Base-by-base conservation (phyloP, 2,113 vertebrate genomes). In the Neotoma lepida region DNA sequence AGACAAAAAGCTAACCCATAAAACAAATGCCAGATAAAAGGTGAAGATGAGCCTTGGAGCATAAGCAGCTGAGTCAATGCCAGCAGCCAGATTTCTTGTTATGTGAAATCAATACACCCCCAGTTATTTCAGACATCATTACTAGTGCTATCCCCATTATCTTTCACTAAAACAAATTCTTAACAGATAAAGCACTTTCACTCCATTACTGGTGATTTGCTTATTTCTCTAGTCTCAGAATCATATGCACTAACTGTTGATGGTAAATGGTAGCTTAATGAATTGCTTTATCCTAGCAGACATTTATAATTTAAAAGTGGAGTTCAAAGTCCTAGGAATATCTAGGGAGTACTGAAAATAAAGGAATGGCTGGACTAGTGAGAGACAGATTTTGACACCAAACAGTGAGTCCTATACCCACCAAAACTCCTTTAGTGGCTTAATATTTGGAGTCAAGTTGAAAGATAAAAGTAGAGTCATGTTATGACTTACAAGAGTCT, bases 321-420 rank as follows among this genome's bases (percentile, higher is more conserved):
- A 14, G 18, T 89, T 85, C 9, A 94, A 71, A 54, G 63, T 86
- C 28, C 49, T 84, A 73, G 66, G 18, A 71, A 88, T 94, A 93
- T 44, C 33, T 63, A 49, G 2, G 1, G 10, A 80, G 6, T 49
- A 46, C 80, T 0, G 39, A 84, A 89, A 76, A 49, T 35, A 9
- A 68, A 64, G 30, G 6, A 51, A 89, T 9, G 74, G 26, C 33
- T 91, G 39, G 86, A 88, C 26, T 9, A 71, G 3, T 88, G 35
- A 92, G 0, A 41, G 86, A 68, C 26, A 54, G 63, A 15, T 66
- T 76, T 74, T n/a, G 17, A 15, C 33, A 70, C 13, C 6, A 86
- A 63, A 84, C 30, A 87, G 17, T 76, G 77, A 96, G 63, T 24
- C 61, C 6, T 14, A 88, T 74, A 41, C 1, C 4, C 30, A 1